Evolutionary conservation across 2,797 vertebrate species (phyloP), one percentile per base, ranked within the genome.

Genomic region (Trematomus bernacchii): DNA sequence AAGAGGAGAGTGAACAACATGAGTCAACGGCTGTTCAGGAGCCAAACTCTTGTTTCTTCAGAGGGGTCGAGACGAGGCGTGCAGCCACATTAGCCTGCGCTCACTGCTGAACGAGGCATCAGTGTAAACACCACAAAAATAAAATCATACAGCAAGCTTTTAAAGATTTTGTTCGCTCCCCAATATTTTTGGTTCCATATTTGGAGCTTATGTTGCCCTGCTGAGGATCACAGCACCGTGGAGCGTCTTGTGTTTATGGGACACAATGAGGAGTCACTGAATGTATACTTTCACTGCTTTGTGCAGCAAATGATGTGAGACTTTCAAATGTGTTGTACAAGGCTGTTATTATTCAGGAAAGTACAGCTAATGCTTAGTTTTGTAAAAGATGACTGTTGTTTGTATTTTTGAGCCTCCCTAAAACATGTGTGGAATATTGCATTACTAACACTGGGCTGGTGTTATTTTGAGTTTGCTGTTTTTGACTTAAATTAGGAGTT

Each of bases 231-330:
- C 47, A 15, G 74, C 4, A 7, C 51, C 6, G 33, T 37, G 54
- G 54, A 78, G 73, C 86, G 79, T 87, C 71, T 16, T 85, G 44
- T 91, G 90, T 92, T 92, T 92, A 91, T 79, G 84, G 88, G 87
- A 90, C 78, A 66, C 77, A 19, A 46, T 10, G 52, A 75, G 66
- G 77, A 86, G 79, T 88, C 85, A 84, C 55, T 72, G 68, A 53
- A 42, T 73, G 44, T 70, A 82, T 47, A 71, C 73, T 67, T 82
- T 73, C 16, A 33, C 62, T 3, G 23, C 6, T 55, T 21, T 55
- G 18, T 18, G 43, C 33, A 16, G 18, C 18, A 71, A 60, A 74
- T 73, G 11, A 83, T 46, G 55, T 76, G 59, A 69, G 43, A 71
- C 19, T 27, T 23, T 33, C n/a, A 84, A 61, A 78, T 44, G 52